Percentiles rank a stretch among this genome's conserved stretches.
Conservation (phyloP, 2,888 invertebrate genomes). For the Desoria tigrina region DNA sequence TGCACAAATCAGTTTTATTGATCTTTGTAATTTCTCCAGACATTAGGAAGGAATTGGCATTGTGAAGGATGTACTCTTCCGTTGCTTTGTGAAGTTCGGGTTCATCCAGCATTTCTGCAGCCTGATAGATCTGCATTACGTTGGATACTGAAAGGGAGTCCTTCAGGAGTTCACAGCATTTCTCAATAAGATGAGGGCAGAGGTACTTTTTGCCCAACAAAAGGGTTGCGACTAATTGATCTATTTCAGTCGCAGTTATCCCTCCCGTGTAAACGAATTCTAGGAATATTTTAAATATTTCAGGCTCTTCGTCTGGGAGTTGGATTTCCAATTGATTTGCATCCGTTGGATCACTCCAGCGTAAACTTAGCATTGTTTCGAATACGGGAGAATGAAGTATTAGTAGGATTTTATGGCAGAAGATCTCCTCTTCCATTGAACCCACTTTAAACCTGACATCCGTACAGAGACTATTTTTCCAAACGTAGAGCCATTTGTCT, state of each 20-base stretch:
- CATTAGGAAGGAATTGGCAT: slow-evolving; percentile 40
- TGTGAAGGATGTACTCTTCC: slow-evolving; percentile 45
- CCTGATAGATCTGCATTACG: slow-evolving; percentile 47
- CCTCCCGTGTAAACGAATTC: slow-evolving; percentile 43
- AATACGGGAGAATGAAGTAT: slow-evolving; percentile 50
- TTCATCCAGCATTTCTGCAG: slow-evolving; percentile 45
- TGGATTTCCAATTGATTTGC: slow-evolving; percentile 24
- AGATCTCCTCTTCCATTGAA: slow-evolving; percentile 22
- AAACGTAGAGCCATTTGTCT: slow-evolving; percentile 44
- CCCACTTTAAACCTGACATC: slow-evolving; percentile 45
- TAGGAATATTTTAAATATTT: slow-evolving; percentile 42
- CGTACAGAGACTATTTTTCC: slow-evolving; percentile 41
- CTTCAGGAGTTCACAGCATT: slow-evolving; percentile 39
- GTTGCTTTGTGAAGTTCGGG: slow-evolving; percentile 44
- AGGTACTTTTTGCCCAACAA: slow-evolving; percentile 49
- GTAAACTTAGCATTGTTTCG: slow-evolving; percentile 46
- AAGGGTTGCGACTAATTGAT: slow-evolving; percentile 34
- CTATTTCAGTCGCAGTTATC: slow-evolving; percentile 27
- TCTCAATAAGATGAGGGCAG: slow-evolving; percentile 37
- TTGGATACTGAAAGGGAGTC: slow-evolving; percentile 39
- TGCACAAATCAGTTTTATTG: slow-evolving; percentile 37
- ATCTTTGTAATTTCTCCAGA: slow-evolving; percentile 45
- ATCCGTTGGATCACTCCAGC: slow-evolving; percentile 32
- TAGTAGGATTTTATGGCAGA: slow-evolving; percentile 43
- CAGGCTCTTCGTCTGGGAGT: slow-evolving; percentile 45